Percentiles rank a stretch among this genome's conserved stretches.
Conservation (phyloP, 2,113 vertebrate species). For the Cyprinodon variegatus region DNA sequence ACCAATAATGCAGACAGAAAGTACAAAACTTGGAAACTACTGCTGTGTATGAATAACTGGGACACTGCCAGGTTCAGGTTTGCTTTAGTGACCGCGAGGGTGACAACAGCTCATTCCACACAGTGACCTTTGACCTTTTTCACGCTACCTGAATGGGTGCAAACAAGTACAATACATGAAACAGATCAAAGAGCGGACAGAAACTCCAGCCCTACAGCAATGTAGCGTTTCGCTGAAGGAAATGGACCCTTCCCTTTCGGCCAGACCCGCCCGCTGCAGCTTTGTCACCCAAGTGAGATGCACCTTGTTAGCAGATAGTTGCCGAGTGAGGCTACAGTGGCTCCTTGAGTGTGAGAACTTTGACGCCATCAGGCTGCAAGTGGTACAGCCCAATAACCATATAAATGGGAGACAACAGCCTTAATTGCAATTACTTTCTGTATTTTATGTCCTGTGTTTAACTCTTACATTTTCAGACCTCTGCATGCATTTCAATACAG, state of each 20-base stretch:
- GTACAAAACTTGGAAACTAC: slow-evolving; percentile 24
- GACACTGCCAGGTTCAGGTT: slow-evolving; percentile 49
- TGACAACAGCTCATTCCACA: slow-evolving; percentile 59
- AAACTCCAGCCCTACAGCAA: slow-evolving; percentile 59
- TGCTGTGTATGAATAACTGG: slow-evolving; percentile 24
- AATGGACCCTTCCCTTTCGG: slow-evolving; percentile 71
- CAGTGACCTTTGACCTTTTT: slow-evolving; percentile 68
- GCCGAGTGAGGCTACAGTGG: slow-evolving; percentile 73
- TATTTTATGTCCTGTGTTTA: slow-evolving; percentile 67
- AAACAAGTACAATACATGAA: slow-evolving; percentile 70
- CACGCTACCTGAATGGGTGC: slow-evolving; percentile 62
- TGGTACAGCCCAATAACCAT: slow-evolving; percentile 82
- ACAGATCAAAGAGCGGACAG: slow-evolving; percentile 75
- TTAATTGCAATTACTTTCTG: slow-evolving; percentile 77
- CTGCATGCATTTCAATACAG: slow-evolving; percentile 66
- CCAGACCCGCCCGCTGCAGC: slow-evolving; percentile 69
- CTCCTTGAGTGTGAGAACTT: slow-evolving; percentile 82
- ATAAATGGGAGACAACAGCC: slow-evolving; percentile 81
- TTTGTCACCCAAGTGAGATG: slow-evolving; percentile 84
- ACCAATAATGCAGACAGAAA: too few relatives aligned
- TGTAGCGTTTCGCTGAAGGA: slow-evolving; percentile 71
- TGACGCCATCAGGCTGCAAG: slow-evolving; percentile 63
- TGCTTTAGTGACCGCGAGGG: slow-evolving; percentile 45
- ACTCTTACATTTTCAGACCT: slow-evolving; percentile 56
- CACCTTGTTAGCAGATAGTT: slow-evolving; percentile 89